Conservation (phyloP, 2,797 vertebrate genomes). For the Acridotheres tristis region DNA sequence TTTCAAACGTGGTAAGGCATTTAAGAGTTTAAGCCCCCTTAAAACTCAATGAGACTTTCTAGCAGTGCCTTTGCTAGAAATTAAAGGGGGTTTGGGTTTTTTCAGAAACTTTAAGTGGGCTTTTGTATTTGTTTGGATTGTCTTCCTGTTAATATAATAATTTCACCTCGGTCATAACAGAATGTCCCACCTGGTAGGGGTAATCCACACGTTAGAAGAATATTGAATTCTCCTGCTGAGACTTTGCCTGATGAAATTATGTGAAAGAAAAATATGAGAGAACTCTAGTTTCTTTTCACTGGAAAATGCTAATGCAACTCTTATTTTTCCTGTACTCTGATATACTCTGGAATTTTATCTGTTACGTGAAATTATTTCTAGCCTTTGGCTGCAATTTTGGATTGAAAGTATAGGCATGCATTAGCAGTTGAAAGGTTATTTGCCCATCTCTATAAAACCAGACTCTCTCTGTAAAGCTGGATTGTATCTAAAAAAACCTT, state of each 20-base stretch:
- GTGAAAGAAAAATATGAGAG: neutral
- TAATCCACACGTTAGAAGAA: neutral
- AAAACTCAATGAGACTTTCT: neutral
- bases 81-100: fast-evolving
- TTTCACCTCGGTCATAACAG: neutral
- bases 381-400: neutral
- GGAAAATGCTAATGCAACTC: neutral
- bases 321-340: neutral
- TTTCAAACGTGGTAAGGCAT: neutral
- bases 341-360: neutral
- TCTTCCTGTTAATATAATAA: neutral
- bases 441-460: neutral
- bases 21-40: neutral
- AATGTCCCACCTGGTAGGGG: neutral
- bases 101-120: neutral
- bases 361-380: neutral
- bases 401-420: neutral
- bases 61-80: neutral
- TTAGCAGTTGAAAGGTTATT: neutral
- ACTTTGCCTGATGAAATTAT: neutral
- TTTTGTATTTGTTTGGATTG: neutral
- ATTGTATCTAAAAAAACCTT: fast-evolving
- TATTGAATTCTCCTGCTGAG: neutral
- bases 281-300: neutral
- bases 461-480: neutral